phyloP scores from a whole-genome alignment of 2,797 vertebrate species.

The Chloroceryle inda region DNA sequence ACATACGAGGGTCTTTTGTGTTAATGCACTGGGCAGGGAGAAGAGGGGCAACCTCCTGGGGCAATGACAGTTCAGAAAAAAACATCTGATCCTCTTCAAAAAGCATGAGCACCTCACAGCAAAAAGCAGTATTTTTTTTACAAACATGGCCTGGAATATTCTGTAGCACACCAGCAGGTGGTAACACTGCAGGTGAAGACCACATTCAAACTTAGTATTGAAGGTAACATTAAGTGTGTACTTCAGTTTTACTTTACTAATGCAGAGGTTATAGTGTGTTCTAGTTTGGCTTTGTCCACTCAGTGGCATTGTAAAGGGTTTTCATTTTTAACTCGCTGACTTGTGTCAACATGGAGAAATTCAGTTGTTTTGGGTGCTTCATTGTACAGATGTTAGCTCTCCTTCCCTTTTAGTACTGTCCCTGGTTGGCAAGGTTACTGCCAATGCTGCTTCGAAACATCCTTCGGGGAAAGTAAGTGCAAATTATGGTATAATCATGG shows the following conservation, averaged over 20 bases:
- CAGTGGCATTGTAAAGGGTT: slow-evolving; percentile 26
- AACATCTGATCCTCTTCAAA: not conserved
- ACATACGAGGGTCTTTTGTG: not conserved
- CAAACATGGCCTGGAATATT: not conserved
- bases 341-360: not conserved
- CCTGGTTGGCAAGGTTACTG: not conserved
- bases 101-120: not conserved
- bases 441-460: not conserved
- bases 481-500: not conserved
- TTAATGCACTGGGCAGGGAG: not conserved
- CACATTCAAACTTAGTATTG: not conserved
- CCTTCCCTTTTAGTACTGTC: not conserved
- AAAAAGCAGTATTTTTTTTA: not conserved
- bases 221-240: not conserved
- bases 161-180: not conserved
- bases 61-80: not conserved
- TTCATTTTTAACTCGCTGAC: not conserved
- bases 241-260: not conserved
- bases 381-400: not conserved
- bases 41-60: not conserved
- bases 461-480: not conserved
- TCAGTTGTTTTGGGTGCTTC: not conserved
- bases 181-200: not conserved
- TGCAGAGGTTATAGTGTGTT: not conserved
- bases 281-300: slow-evolving; percentile 17